Evolutionary conservation across 2,888 invertebrate species (phyloP).

Genomic region (Lepidochrysops patricia): DNA sequence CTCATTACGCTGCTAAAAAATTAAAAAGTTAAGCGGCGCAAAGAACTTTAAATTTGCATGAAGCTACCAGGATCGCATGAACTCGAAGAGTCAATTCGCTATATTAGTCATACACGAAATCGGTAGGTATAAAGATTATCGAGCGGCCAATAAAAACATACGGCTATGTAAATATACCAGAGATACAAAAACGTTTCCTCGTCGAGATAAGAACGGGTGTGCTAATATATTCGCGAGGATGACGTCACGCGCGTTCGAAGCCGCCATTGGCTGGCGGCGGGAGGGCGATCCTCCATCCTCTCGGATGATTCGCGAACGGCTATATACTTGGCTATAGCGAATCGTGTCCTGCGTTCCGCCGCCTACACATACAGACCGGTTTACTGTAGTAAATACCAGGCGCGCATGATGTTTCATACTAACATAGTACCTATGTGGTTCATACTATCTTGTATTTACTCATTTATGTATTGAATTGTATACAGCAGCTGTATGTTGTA

Average conservation of each 20-base stretch:
- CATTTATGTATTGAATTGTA: neutral
- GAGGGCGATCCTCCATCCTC: constrained; percentile 73
- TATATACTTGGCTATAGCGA: constrained; percentile 44
- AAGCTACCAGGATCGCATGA: constrained; percentile 55
- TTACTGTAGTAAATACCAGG: constrained; percentile 35
- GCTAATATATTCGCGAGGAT: constrained; percentile 66
- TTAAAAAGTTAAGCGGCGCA: constrained; percentile 23
- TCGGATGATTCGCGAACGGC: constrained; percentile 65
- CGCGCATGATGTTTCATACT: constrained; percentile 28
- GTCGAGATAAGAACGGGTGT: constrained; percentile 28
- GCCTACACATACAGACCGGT: constrained; percentile 25
- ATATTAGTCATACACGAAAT: constrained; percentile 16
- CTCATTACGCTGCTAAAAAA: constrained; percentile 16
- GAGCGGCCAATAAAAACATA: constrained; percentile 15
- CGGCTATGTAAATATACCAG: constrained; percentile 20
- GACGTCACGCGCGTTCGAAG: constrained; percentile 40
- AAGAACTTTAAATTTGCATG: constrained; percentile 46
- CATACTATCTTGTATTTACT: neutral
- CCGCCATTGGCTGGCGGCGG: constrained; percentile 53
- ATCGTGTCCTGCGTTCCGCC: constrained; percentile 48
- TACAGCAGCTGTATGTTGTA: too few species aligned
- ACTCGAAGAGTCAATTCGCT: constrained; percentile 32
- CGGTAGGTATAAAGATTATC: constrained; percentile 5
- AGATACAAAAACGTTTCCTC: constrained; percentile 28
- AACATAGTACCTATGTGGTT: constrained; percentile 1